These are phyloP conservation scores for Anthoptus insignis DNA, from an alignment of 2,888 invertebrate genomes.

Conservation along the genomic window DNA sequence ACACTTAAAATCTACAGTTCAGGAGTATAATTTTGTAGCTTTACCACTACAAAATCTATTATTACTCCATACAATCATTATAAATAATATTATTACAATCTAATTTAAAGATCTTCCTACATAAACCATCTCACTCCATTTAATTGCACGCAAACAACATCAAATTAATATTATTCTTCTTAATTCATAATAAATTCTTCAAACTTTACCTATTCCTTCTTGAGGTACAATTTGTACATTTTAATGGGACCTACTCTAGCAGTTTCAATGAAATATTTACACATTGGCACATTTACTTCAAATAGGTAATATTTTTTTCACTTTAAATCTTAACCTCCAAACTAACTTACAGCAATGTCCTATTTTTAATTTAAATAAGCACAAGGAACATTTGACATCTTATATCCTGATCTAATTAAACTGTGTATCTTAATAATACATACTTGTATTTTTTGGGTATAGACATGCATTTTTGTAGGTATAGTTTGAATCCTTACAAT, in stretches of 20 bases:
- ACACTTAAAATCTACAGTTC: too few relatives aligned
- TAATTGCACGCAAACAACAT: constrained; percentile 27
- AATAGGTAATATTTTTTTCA: constrained; percentile 15
- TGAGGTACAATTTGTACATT: constrained; percentile 19
- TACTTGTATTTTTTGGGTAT: too few relatives aligned
- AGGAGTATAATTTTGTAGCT: neutral
- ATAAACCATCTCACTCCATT: constrained; percentile 3
- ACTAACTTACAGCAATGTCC: constrained; percentile 20
- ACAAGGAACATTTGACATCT: constrained; percentile 17
- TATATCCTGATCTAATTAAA: neutral
- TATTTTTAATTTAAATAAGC: constrained; percentile 11
- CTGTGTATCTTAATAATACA: too few relatives aligned
- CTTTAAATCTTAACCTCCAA: constrained; percentile 11
- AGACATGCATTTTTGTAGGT: too few relatives aligned
- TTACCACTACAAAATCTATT: neutral
- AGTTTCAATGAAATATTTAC: constrained; percentile 21
- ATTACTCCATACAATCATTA: neutral
- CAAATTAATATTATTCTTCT: constrained; percentile 10
- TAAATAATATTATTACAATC: neutral
- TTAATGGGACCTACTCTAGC: constrained; percentile 26
- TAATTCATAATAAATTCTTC: constrained; percentile 35
- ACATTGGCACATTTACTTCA: constrained; percentile 33
- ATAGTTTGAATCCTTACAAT: too few relatives aligned
- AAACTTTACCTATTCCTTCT: constrained; percentile 20
- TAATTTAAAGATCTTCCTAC: constrained; percentile 1